Conservation (phyloP, 1,140 invertebrate species). For the Plectrocnemia conspersa region DNA sequence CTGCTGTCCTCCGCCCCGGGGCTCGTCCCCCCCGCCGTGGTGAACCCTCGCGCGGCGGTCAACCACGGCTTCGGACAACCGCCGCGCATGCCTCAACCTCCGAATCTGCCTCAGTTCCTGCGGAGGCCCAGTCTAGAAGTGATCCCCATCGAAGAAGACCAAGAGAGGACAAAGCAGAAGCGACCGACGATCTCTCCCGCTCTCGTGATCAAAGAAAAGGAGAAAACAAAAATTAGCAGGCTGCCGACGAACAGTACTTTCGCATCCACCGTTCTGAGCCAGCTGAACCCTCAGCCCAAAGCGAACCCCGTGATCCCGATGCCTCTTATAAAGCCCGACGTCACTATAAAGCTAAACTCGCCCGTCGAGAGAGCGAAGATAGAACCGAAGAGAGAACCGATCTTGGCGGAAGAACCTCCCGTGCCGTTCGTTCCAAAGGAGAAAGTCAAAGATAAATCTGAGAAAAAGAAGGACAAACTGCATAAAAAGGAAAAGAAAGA, state of each 20-base stretch:
- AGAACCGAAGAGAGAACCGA: conserved; percentile 34
- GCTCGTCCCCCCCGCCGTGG: conserved; percentile 44
- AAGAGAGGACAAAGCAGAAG: conserved; percentile 44
- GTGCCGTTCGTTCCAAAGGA: conserved; percentile 39
- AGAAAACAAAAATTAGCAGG: conserved; percentile 49
- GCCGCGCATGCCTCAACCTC: conserved; percentile 48
- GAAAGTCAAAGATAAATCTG: conserved; percentile 50
- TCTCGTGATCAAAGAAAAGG: conserved; percentile 40
- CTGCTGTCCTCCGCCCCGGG: conserved; percentile 51
- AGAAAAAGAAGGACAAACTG: conserved; percentile 63
- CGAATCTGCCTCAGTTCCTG: conserved; percentile 42
- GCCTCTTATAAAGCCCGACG: conserved; percentile 49
- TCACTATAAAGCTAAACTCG: conserved; percentile 51
- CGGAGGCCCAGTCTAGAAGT: conserved; percentile 50
- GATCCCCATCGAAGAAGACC: conserved; percentile 48
- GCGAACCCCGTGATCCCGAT: conserved; percentile 46
- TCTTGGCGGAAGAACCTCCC: neutral
- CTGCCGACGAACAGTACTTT: conserved; percentile 49
- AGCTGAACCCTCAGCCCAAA: conserved; percentile 39
- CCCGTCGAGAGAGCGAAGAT: conserved; percentile 37
- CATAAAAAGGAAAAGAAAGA: conserved; percentile 68
- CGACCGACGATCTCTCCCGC: conserved; percentile 37
- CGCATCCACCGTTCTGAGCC: conserved; percentile 38
- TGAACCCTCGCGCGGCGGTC: conserved; percentile 39
- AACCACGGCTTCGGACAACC: conserved; percentile 51